Percentiles rank a stretch among this genome's conserved stretches.
Evolutionary conservation across 2,888 invertebrate genomes (phyloP).

Genomic region (Asteroscopus sphinx): DNA sequence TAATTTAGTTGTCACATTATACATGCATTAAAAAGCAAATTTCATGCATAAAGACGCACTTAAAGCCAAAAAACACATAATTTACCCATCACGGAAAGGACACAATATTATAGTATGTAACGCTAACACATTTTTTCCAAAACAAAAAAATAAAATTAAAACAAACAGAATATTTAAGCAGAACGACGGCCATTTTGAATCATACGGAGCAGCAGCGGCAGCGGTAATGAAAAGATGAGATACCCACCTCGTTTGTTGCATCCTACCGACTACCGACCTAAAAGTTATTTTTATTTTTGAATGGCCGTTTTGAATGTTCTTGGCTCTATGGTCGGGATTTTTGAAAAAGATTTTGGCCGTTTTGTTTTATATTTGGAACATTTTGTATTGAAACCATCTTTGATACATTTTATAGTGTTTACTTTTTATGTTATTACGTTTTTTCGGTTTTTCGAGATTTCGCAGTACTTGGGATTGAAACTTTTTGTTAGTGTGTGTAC

Average conservation of each 20-base stretch:
- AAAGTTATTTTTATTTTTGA: slow-evolving; percentile 65
- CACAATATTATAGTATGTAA: slow-evolving; percentile 4
- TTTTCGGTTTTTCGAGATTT: slow-evolving; percentile 9
- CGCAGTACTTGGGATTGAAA: slow-evolving; percentile 17
- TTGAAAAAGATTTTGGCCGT: slow-evolving; percentile 38
- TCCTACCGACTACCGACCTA: slow-evolving; percentile 53
- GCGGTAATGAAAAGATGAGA: slow-evolving; percentile 70
- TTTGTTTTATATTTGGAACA: slow-evolving; percentile 41
- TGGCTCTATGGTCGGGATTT: slow-evolving; percentile 43
- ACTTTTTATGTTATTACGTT: slow-evolving; percentile 10
- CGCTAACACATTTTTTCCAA: slow-evolving; percentile 8
- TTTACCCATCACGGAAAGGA: slow-evolving; percentile 7
- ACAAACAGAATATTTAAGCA: slow-evolving; percentile 35
- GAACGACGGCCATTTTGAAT: slow-evolving; percentile 47
- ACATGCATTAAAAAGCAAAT: slow-evolving; percentile 29
- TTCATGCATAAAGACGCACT: neutral
- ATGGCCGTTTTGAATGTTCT: slow-evolving; percentile 60
- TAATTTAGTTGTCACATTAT: too few species aligned
- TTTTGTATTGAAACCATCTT: slow-evolving; percentile 46
- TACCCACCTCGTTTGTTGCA: slow-evolving; percentile 62
- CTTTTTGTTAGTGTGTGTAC: slow-evolving; percentile 10
- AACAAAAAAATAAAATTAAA: slow-evolving; percentile 47
- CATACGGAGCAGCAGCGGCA: slow-evolving; percentile 44
- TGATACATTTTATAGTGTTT: slow-evolving; percentile 40
- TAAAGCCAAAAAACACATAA: neutral